Evolutionary conservation across 2,888 invertebrate species (phyloP).

Genomic region (Phalera bucephala): DNA sequence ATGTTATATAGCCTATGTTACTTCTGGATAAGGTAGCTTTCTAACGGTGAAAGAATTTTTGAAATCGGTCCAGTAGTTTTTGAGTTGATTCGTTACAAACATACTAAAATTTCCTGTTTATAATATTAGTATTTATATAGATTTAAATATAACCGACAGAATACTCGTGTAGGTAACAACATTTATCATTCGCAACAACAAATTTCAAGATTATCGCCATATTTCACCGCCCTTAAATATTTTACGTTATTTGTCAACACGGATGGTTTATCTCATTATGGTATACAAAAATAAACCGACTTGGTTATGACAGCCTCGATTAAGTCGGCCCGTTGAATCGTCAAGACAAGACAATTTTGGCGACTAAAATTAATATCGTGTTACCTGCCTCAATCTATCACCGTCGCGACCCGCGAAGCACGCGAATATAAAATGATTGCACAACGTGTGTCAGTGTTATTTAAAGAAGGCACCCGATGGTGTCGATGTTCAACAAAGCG

Average conservation of each 20-base stretch:
- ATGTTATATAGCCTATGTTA: too few relatives aligned
- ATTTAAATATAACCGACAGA: too few relatives aligned
- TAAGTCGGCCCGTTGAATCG: background rate
- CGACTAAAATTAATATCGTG: conserved; percentile 3
- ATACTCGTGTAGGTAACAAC: too few relatives aligned
- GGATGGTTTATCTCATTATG: background rate
- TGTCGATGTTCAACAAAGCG: conserved; percentile 51
- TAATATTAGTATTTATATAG: too few relatives aligned
- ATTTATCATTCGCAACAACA: background rate
- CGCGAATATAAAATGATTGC: conserved; percentile 30
- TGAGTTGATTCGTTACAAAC: too few relatives aligned
- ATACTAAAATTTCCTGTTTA: too few relatives aligned
- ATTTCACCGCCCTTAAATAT: background rate
- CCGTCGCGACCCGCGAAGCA: conserved; percentile 2
- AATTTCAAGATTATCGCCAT: background rate
- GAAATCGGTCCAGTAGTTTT: too few relatives aligned
- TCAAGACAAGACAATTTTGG: background rate
- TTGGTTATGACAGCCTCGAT: background rate
- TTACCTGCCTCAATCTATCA: conserved; percentile 5
- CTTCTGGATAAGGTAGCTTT: too few relatives aligned
- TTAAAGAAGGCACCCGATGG: conserved; percentile 29
- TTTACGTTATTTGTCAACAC: background rate
- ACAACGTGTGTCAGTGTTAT: conserved; percentile 36
- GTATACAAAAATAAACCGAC: background rate
- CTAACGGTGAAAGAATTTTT: too few relatives aligned